These are phyloP conservation scores for Deilephila elpenor DNA, from an alignment of 2,888 invertebrate species.

Conservation along the genomic window DNA sequence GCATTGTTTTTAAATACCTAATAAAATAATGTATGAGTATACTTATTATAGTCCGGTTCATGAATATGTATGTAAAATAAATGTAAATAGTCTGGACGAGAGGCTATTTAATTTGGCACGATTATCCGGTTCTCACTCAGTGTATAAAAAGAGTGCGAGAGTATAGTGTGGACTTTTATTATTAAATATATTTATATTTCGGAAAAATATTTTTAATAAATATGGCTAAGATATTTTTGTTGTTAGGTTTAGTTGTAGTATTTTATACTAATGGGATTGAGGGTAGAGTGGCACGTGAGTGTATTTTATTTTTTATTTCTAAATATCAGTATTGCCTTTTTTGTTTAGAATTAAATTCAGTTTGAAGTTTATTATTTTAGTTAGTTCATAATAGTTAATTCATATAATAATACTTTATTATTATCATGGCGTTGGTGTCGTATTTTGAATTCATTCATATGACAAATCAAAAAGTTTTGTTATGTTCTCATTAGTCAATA, in stretches of 20 bases:
- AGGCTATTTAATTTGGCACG: slow-evolving; percentile 28
- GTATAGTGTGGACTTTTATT: slow-evolving; percentile 32
- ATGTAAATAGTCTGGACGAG: background rate
- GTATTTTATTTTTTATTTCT: slow-evolving; percentile 15
- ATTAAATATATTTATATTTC: slow-evolving; percentile 44
- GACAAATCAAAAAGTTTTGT: too few relatives aligned
- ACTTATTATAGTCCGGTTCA: slow-evolving; percentile 2
- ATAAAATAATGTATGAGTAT: background rate
- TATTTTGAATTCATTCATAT: too few relatives aligned
- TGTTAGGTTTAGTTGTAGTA: slow-evolving; percentile 32
- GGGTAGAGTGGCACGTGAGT: slow-evolving; percentile 53
- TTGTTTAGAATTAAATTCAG: too few relatives aligned
- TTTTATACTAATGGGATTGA: slow-evolving; percentile 38
- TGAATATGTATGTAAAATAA: slow-evolving; percentile 13
- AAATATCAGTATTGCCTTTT: slow-evolving; percentile 21
- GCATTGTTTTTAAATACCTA: too few relatives aligned
- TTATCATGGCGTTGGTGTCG: too few relatives aligned
- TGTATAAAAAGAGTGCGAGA: slow-evolving; percentile 42
- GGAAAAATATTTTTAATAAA: slow-evolving; percentile 32
- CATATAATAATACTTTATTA: too few relatives aligned
- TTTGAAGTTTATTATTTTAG: too few relatives aligned
- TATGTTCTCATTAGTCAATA: too few relatives aligned
- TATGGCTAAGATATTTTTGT: slow-evolving; percentile 25
- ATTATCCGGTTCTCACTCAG: slow-evolving; percentile 40
- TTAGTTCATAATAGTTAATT: too few relatives aligned